Base-by-base conservation (phyloP, 2,113 vertebrate genomes). In the Sylvia atricapilla region DNA sequence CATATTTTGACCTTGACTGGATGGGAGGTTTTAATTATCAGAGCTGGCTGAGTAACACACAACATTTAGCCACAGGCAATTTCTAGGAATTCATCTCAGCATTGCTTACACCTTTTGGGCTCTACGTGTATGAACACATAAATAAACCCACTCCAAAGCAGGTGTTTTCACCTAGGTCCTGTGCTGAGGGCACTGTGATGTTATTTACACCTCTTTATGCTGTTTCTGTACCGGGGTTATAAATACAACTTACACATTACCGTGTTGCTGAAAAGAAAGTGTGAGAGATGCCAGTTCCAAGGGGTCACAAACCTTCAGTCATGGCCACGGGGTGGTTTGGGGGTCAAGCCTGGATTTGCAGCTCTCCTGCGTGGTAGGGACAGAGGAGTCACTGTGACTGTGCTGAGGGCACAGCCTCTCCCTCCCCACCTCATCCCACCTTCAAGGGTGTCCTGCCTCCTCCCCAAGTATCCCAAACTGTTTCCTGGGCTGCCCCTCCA, bases 1-100 rank as follows among this genome's bases (percentile, higher is more conserved):
- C 68, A 30, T 46, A 14, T 53, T 93, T 68, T 93, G 87, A 95
- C 88, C 85, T 94, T 88, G 88, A 72, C 68, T 75, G 68, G 31
- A 63, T 94, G 70, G 46, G 69, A 83, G 67, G 64, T 60, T 96
- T 90, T 92, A 92, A 84, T 96, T 93, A 90, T 60, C 83, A 75
- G 76, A 68, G 83, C 69, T 92, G 94, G 88, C 88, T 87, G 83
- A 89, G 30, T 64, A 84, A 24, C 73, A 63, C 35, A 74, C n/a
- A 74, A 33, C 30, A 20, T 74, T 93, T 93, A 92, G 79, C 92
- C 83, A 46, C 0, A 2, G 95, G 79, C 28, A 33, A 35, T 84
- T 86, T 89, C 79, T 83, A 94, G 88, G 95, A 81, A 92, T 93
- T 92, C 68, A 75, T 94, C 90, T 96, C 73, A 81, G 52, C 52